Evolutionary conservation across 2,888 invertebrate species (phyloP).

Genomic region (Cheilosia soror): DNA sequence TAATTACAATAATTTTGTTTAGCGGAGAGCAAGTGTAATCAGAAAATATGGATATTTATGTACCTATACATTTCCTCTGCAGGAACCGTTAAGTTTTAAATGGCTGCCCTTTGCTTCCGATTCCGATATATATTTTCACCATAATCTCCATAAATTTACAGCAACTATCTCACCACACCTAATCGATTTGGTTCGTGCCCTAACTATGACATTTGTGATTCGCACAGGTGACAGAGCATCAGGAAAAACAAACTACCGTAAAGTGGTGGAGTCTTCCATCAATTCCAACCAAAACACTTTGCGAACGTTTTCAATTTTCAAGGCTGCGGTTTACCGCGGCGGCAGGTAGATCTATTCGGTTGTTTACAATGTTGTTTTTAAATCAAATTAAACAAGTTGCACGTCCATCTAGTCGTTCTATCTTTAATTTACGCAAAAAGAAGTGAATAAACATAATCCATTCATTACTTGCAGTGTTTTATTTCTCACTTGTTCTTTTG

Average conservation of each 20-base stretch:
- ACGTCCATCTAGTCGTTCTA: constrained; percentile 15
- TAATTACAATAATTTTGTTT: too few relatives aligned
- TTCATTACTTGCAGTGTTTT: background rate
- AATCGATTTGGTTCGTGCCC: constrained; percentile 21
- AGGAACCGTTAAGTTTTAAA: too few relatives aligned
- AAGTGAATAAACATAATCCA: constrained; percentile 33
- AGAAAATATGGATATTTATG: too few relatives aligned
- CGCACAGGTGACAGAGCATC: background rate
- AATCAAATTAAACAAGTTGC: constrained; percentile 40
- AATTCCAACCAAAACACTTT: background rate
- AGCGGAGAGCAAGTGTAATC: too few relatives aligned
- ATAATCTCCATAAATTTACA: too few relatives aligned
- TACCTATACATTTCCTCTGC: too few relatives aligned
- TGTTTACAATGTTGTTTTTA: constrained; percentile 21
- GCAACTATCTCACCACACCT: background rate
- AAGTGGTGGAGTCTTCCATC: too few relatives aligned
- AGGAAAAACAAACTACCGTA: background rate
- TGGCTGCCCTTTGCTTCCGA: too few relatives aligned
- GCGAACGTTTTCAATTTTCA: background rate
- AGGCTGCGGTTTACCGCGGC: background rate
- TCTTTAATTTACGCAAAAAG: constrained; percentile 60
- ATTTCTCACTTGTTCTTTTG: constrained; percentile 9
- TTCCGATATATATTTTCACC: too few relatives aligned
- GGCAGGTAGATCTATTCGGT: background rate
- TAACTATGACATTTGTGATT: constrained; percentile 32